Evolutionary conservation across 2,888 invertebrate genomes (phyloP).

Genomic region (Coecobrya sp.): DNA sequence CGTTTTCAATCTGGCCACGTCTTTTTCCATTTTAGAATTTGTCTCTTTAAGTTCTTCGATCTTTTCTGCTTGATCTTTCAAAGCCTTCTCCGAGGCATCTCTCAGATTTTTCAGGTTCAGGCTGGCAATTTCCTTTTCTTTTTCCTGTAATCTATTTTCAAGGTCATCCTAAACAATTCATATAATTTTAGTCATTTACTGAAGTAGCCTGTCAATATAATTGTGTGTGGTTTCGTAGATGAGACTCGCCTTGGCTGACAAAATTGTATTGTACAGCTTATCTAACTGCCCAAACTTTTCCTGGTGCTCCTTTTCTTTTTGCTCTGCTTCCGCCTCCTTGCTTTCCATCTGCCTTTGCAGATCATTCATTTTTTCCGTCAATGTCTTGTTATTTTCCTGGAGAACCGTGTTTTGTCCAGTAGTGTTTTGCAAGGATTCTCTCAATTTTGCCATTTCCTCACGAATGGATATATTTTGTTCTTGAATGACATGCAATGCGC

Average conservation of each 20-base stretch:
- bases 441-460: conserved; percentile 79
- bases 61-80: conserved; percentile 76
- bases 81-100: conserved; percentile 36
- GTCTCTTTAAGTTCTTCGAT: conserved; percentile 78
- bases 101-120: conserved; percentile 30
- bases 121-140: conserved; percentile 73
- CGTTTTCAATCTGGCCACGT: conserved; percentile 74
- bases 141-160: conserved; percentile 75
- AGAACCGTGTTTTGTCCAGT: conserved; percentile 52
- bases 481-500: conserved; percentile 83
- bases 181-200: neutral
- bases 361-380: conserved; percentile 70
- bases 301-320: conserved; percentile 59
- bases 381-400: conserved; percentile 49
- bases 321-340: conserved; percentile 25
- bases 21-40: conserved; percentile 74
- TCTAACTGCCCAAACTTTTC: conserved; percentile 76
- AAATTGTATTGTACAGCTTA: conserved; percentile 69
- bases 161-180: conserved; percentile 51
- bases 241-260: conserved; percentile 59
- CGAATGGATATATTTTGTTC: conserved; percentile 81
- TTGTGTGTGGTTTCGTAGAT: too few species aligned
- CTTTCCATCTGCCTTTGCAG: conserved; percentile 54
- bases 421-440: conserved; percentile 44
- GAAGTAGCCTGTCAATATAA: too few species aligned